Base-by-base conservation (phyloP, 2,797 vertebrate genomes). In the Somateria mollissima region DNA sequence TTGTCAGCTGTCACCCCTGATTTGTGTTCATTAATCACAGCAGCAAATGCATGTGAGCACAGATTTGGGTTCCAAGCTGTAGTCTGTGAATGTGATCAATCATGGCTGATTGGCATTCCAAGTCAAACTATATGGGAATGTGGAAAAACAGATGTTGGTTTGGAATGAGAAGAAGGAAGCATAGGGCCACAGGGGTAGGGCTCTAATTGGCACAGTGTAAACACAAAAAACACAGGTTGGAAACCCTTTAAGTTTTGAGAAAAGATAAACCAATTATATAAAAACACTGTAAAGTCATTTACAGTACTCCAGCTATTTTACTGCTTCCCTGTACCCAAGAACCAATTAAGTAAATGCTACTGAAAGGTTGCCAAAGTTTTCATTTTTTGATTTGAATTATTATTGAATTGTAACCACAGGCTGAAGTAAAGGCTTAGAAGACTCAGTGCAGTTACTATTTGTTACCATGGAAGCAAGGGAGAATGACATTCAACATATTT, bases 21-120 rank as follows among this genome's bases (percentile, higher is more conserved):
- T 93, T 96, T 87, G 82, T 34, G 77, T 84, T 96, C 92, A 90
- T 95, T 96, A 96, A 96, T 96, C 90, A 96, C 80, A 96, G 89
- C 22, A 76, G 78, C 89, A 96, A 97, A 96, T 32, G 76, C 80
- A 93, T 54, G 85, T 94, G 94, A 96, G 67, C 65, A 77, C 47
- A 88, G 76, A 96, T 76, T 54, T 94, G 66, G 66, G 80, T 96
- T 96, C 60, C 65, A 95, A 84, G 70, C 84, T 89, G 58, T 47
- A 87, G 69, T 88, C 58, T 90, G 60, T 73, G 92, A 90, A 87
- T 27, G 53, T 87, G 91, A 98, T 96, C 85, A 94, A 91, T 96
- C 96, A 93, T 65, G 88, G 39, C 56, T 92, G 96, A 97, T 13
- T 94, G 89, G 92, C 85, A 94, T 92, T 91, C 61, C 15, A 43